Base-by-base conservation (phyloP, 2,113 vertebrate genomes). In the Spizaetus ornatus region DNA sequence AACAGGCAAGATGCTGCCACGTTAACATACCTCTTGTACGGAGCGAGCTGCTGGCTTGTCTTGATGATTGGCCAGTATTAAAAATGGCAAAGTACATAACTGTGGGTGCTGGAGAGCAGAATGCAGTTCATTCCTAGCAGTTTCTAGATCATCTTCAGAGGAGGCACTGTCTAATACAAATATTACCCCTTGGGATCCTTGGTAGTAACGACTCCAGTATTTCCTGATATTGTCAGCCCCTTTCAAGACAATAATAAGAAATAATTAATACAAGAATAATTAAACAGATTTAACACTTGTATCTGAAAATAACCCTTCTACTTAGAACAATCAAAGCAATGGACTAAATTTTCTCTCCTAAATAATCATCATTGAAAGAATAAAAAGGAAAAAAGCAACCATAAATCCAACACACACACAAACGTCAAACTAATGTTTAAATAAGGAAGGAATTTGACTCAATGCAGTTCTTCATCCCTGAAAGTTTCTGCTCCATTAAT, bases 201-300 rank as follows among this genome's bases (percentile, higher is more conserved):
- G 99, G 98, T 99, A 99, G 98, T 99, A 99, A 95, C 99, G 99
- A 96, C 99, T 99, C 99, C 99, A 99, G 84, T 99, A 99, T 94
- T 99, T 99, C 98, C 99, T 99, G 98, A 99, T 99, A 97, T 98
- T 99, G 95, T 99, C 99, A 82, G 99, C 99, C 43, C 99, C 99
- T 99, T 98, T 82, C 85, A 95, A 98, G 96, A 96, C 29, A 96
- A 96, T 66, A 96, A 86, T 45, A 63, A 93, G 73, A 96, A 97
- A 42, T 53, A 95, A 91, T 94, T 90, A 96, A 82, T 93, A 90
- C 18, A 87, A 55, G 9, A 45, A 88, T 52, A 79, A 26, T 56
- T 59, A 65, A 84, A 80, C 18, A 87, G 40, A 89, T 69, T 16
- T 53, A 90, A 79, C 11, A 61, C 10, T 67, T 86, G 3, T 18